A percentile compares a stretch with the other conserved stretches of the same genome.
phyloP scores from a whole-genome alignment of 2,888 invertebrate species.

The Eulithis prunata region DNA sequence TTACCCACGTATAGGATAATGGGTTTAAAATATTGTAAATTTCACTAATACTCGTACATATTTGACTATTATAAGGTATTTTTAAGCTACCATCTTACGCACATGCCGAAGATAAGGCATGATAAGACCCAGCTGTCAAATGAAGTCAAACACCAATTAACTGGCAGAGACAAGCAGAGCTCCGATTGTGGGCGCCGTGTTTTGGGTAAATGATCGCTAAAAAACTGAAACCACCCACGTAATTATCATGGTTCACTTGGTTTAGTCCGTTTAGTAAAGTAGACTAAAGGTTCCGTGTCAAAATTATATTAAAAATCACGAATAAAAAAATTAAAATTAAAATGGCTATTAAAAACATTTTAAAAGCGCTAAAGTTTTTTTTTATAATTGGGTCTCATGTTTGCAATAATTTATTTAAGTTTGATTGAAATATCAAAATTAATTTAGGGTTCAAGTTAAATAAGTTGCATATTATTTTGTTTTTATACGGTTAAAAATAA shows the following conservation, averaged over 20 bases:
- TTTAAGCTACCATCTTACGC: constrained; percentile 63
- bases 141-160: constrained; percentile 73
- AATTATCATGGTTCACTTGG: constrained; percentile 9
- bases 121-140: constrained; percentile 49
- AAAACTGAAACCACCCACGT: constrained; percentile 55
- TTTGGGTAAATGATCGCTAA: constrained; percentile 51
- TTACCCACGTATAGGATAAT: too few species aligned
- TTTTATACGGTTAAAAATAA: too few species aligned
- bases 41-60: background rate
- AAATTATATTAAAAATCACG: too few species aligned
- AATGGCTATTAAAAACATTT: too few species aligned
- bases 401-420: too few species aligned
- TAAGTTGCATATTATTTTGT: too few species aligned
- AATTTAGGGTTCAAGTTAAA: too few species aligned
- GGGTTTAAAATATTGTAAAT: background rate
- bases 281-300: constrained; percentile 19
- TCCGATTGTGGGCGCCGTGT: constrained; percentile 60
- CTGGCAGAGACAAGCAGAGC: constrained; percentile 47
- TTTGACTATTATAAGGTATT: background rate
- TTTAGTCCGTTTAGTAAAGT: too few species aligned
- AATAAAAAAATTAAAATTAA: too few species aligned
- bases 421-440: too few species aligned
- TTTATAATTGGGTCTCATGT: too few species aligned
- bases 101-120: constrained; percentile 39
- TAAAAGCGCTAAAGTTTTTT: too few species aligned